Evolutionary conservation across 2,113 vertebrate species (phyloP), one percentile per base, ranked within the genome.

Genomic region (Noctilio leporinus): DNA sequence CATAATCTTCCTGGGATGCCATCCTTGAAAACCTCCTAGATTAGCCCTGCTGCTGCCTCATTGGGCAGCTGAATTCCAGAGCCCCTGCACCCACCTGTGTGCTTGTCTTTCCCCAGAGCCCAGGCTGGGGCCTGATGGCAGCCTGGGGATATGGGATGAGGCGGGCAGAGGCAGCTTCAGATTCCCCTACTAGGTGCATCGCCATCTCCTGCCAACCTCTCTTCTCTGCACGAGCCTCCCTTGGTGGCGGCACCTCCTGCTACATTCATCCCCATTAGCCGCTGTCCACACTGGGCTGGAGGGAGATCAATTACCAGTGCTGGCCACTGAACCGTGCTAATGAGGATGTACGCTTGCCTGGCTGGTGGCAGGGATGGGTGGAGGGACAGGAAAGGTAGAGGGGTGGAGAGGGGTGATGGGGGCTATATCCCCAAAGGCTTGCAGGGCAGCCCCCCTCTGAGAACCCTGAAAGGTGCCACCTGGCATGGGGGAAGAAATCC

Each of bases 251-350:
- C 47, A n/a, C 89, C 90, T 82, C 93, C 96, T 3, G 20, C 35
- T 40, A 88, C 95, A 97, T 97, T 92, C 95, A 92, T 97, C 87
- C 97, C 93, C 72, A 97, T 97, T 97, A 97, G 90, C 96, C 0
- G n/a, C 90, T 77, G 95, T 97, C 97, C 87, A 92, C 72, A 69
- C 87, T 57, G 51, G 92, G 80, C 93, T 30, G 0, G 59, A 89
- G 76, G 70, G 89, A 97, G 93, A 97, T 97, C 97, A 94, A 72
- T 97, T 97, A 92, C 94, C 80, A 53, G 80, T 4, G 17, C 86
- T 81, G 85, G 83, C 84, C 92, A 65, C 96, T 97, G 97, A 97
- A 96, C 96, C 87, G 72, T 96, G 95, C 93, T 97, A 95, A 97
- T 94, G 93, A 96, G 96, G 94, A 97, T 94, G 64, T 86, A 96